Evolutionary conservation across 2,888 invertebrate species (phyloP).

Genomic region (Archaeoteleia sp.): DNA sequence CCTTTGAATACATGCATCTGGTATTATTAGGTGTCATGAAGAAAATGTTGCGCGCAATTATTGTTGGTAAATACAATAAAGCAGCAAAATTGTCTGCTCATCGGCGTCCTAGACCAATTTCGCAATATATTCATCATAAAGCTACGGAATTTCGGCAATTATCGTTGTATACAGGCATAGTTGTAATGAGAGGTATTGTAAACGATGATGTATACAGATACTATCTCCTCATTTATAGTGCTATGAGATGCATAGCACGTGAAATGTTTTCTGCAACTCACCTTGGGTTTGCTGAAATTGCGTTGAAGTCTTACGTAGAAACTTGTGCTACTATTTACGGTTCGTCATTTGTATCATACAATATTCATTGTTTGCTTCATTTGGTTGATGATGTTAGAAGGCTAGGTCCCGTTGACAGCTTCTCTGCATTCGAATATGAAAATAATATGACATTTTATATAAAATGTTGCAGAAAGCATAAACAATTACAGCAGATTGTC

Average conservation of each 20-base stretch:
- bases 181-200: background rate
- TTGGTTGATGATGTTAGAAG: background rate
- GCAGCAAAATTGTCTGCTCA: background rate
- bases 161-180: background rate
- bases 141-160: background rate
- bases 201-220: background rate
- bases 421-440: no score
- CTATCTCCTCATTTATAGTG: background rate
- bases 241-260: background rate
- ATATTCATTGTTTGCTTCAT: background rate
- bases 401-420: background rate
- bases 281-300: background rate
- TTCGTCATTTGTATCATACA: background rate
- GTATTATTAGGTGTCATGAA: slow-evolving; percentile 26
- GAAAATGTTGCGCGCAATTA: slow-evolving; percentile 18
- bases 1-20: slow-evolving; percentile 47
- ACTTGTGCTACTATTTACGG: background rate
- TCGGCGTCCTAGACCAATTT: background rate
- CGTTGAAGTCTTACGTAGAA: background rate
- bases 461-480: no score
- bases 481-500: no score
- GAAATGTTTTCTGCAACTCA: background rate
- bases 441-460: no score
- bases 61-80: slow-evolving; percentile 3
- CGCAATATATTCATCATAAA: background rate